Evolutionary conservation across 2,797 vertebrate species (phyloP).

Genomic region (Enteromius anoplus): DNA sequence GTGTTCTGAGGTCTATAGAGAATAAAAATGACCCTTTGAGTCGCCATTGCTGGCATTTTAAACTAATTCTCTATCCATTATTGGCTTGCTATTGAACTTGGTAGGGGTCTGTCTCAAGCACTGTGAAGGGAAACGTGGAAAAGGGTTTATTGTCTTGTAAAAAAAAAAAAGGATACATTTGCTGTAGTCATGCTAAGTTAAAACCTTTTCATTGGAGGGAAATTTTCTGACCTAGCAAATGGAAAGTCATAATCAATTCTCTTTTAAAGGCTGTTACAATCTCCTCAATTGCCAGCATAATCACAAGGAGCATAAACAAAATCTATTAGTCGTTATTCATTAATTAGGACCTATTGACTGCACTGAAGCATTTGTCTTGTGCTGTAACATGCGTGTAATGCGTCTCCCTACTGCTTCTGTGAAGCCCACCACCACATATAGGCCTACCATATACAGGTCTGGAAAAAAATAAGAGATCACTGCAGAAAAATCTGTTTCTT

Average conservation of each 20-base stretch:
- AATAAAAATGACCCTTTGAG: slow-evolving; percentile 60
- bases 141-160: slow-evolving; percentile 17
- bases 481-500: too few relatives aligned
- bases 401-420: background rate
- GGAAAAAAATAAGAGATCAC: too few relatives aligned
- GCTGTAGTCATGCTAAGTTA: slow-evolving; percentile 14
- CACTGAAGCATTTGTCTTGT: background rate
- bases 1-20: slow-evolving; percentile 58
- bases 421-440: too few relatives aligned
- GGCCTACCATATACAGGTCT: too few relatives aligned
- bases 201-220: slow-evolving; percentile 22
- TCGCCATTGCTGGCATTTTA: slow-evolving; percentile 48
- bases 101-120: slow-evolving; percentile 47
- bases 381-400: background rate
- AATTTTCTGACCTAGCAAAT: background rate
- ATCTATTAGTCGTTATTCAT: background rate
- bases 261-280: slow-evolving; percentile 6
- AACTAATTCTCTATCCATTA: slow-evolving; percentile 53
- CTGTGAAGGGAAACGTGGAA: slow-evolving; percentile 10
- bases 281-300: background rate
- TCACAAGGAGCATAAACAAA: background rate
- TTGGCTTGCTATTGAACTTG: slow-evolving; percentile 50
- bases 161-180: slow-evolving; percentile 32
- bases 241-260: background rate
- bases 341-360: background rate